Base-by-base conservation (phyloP, 1,140 invertebrate species). In the Bombus superbus region DNA sequence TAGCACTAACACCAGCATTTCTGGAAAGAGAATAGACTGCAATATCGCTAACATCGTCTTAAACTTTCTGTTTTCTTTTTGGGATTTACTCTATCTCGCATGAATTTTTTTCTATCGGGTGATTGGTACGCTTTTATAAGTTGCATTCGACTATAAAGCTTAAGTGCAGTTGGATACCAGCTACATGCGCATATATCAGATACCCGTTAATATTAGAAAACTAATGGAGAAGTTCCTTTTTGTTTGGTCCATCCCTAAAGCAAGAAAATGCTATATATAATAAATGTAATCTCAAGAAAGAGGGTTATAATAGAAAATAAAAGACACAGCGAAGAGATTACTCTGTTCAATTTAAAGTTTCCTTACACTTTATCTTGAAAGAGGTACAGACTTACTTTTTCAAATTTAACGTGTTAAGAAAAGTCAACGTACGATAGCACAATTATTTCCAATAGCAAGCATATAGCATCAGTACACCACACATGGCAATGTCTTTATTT, bases 1-100 rank as follows among this genome's bases (percentile, higher is more conserved):
- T 98, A 95, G 95, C 94, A 94, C 92, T 94, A 94, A 94, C 92
- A 90, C 87, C 90, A 85, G 92, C 87, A 86, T 82, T 88, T 75
- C 38, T 81, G 73, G 72, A 86, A 86, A 80, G 80, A 77, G 57
- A 83, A n/a, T 59, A 88, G 85, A 90, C 32, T 71, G 75, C 74
- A 84, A 66, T 80, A 72, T 71, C 68, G 76, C 83, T 76, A 57
- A 72, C 66, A 74, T 42, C 66, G 71, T 42, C 69, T 57, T 72
- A 42, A 74, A 47, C 62, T 35, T 66, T 38, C 53, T 53, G 83
- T 81, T 74, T 77, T 53, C 53, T 38, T 69, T 84, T 42, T 35
- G 42, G 86, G 32, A 44, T 73, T 89, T 85, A 53, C 32, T 40
- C 42, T 73, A 11, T 38, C 47, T 77, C n/a, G 89, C 89, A 91